These are phyloP conservation scores for Amphilophus citrinellus DNA, from an alignment of 2,113 vertebrate species.

Conservation along the genomic window DNA sequence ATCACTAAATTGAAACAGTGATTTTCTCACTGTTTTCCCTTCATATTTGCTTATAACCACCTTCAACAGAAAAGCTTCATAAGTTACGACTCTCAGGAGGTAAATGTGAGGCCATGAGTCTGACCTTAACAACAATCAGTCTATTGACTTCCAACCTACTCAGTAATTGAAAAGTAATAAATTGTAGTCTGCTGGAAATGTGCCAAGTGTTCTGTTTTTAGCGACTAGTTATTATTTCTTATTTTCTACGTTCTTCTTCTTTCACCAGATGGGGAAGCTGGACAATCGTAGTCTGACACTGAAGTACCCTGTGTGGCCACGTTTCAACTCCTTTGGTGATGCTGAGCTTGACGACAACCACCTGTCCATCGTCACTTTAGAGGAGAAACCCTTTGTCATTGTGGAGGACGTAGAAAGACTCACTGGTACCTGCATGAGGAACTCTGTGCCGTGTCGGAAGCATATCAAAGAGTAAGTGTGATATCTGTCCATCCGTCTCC, in stretches of 20 bases:
- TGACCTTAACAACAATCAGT: background rate
- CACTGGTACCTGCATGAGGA: constrained; percentile 96
- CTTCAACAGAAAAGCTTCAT: background rate
- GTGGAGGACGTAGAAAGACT: constrained; percentile 96
- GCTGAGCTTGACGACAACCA: constrained; percentile 95
- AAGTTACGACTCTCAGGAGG: background rate
- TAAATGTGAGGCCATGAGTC: background rate
- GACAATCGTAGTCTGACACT: constrained; percentile 94
- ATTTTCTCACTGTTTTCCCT: background rate
- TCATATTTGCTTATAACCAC: background rate
- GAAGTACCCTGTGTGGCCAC: constrained; percentile 95
- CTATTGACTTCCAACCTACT: constrained; percentile 6
- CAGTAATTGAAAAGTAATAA: background rate
- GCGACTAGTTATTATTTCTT: background rate
- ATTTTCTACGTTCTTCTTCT: background rate
- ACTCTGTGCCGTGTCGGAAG: constrained; percentile 96
- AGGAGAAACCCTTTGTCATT: constrained; percentile 97
- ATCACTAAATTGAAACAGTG: background rate
- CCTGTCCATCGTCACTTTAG: constrained; percentile 96
- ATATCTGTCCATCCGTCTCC: background rate
- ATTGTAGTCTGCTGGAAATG: background rate
- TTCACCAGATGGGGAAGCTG: constrained; percentile 92
- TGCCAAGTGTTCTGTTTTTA: background rate
- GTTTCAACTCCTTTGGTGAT: constrained; percentile 93
- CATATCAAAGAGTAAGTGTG: constrained; percentile 93